These are phyloP conservation scores for Heliconius eleuchia DNA, from an alignment of 1,140 invertebrate genomes.

Conservation along the genomic window DNA sequence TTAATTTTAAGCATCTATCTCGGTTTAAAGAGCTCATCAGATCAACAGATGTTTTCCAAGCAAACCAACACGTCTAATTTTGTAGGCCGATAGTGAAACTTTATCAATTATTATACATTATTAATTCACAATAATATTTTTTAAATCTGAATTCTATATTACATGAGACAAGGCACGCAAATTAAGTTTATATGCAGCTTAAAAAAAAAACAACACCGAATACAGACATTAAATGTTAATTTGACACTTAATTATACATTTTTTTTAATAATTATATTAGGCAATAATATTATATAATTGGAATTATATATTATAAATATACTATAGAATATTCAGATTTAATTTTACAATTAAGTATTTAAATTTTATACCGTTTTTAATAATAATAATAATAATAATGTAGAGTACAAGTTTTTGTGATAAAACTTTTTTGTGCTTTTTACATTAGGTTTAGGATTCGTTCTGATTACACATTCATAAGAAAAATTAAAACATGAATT, in stretches of 20 bases:
- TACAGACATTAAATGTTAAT: conserved; percentile 10
- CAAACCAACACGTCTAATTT: conserved; percentile 32
- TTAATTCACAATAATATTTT: neutral
- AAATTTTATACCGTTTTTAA: neutral
- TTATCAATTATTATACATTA: conserved; percentile 8
- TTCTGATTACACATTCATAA: neutral
- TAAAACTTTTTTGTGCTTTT: neutral
- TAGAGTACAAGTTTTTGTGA: neutral
- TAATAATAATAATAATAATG: neutral
- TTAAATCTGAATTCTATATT: neutral
- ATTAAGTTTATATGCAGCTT: conserved; percentile 38
- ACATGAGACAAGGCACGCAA: conserved; percentile 54
- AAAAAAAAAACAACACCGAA: conserved; percentile 6
- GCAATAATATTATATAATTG: neutral
- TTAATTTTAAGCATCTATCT: neutral
- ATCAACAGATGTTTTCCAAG: conserved; percentile 12
- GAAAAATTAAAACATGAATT: neutral
- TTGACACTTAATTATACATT: conserved; percentile 23
- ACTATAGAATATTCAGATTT: neutral
- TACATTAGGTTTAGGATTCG: neutral
- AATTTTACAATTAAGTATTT: neutral
- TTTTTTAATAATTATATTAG: neutral
- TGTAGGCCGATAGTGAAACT: conserved; percentile 44
- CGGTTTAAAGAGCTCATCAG: neutral
- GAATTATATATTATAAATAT: conserved; percentile 7